Evolutionary conservation across 2,888 invertebrate genomes (phyloP).

Genomic region (Parnassius smintheus): DNA sequence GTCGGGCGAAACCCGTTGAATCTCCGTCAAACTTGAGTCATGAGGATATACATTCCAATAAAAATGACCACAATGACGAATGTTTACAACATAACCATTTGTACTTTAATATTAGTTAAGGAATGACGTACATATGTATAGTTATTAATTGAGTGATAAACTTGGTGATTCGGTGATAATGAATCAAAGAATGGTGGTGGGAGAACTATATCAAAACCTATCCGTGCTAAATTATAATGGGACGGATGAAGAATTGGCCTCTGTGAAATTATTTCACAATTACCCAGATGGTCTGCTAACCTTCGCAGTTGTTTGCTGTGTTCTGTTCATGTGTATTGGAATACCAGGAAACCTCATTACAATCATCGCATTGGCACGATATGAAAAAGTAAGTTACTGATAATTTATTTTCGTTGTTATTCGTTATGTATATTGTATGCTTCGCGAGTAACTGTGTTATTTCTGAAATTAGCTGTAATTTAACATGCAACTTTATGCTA

Average conservation of each 20-base stretch:
- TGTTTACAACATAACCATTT: slow-evolving; percentile 53
- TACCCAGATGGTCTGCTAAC: slow-evolving; percentile 85
- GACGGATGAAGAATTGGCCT: slow-evolving; percentile 53
- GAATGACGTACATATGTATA: slow-evolving; percentile 44
- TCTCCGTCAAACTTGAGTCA: slow-evolving; percentile 55
- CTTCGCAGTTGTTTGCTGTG: slow-evolving; percentile 86
- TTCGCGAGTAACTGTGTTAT: no score
- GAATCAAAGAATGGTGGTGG: slow-evolving; percentile 24
- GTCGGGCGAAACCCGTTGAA: slow-evolving; percentile 49
- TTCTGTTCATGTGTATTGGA: slow-evolving; percentile 87
- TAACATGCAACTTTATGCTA: no score
- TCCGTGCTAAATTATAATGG: slow-evolving; percentile 30
- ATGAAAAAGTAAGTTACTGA: slow-evolving; percentile 84
- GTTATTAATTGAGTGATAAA: slow-evolving; percentile 38
- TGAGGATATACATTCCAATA: slow-evolving; percentile 55
- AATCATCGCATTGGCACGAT: slow-evolving; percentile 86
- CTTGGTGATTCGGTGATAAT: slow-evolving; percentile 36
- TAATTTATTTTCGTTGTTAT: not conserved
- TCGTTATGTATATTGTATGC: no score
- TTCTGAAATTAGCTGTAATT: no score
- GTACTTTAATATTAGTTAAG: slow-evolving; percentile 48
- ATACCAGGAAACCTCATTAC: slow-evolving; percentile 91
- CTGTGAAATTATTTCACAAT: slow-evolving; percentile 81
- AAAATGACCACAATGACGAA: slow-evolving; percentile 40
- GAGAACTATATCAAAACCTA: slow-evolving; percentile 22